Base-by-base conservation (phyloP, 1,140 invertebrate genomes). In the Drosophila leontia region DNA sequence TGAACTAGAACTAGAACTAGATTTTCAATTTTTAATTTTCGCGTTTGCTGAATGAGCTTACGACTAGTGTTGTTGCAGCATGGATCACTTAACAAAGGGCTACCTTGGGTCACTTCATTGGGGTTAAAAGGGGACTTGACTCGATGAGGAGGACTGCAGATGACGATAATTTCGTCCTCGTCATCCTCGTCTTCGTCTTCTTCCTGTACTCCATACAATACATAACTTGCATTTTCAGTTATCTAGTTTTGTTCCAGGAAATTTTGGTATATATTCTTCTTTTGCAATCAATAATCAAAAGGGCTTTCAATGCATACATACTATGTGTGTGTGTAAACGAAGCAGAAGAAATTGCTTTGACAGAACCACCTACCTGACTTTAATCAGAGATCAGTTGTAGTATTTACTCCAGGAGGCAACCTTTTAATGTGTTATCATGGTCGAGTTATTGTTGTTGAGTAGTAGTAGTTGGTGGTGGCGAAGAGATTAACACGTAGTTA, bases 341-440 rank as follows among this genome's bases (percentile, higher is more conserved):
- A 48, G 44, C 48, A 23, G 2, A 23, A 23, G 23, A 23, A 50
- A 51, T 78, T 81, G 13, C 44, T 69, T 63, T 62, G 44, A 59
- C 23, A 41, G 51, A 51, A 60, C 37, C 65, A 86, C 90, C 75
- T 86, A 91, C 90, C 91, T 91, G 85, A 71, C 86, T 92, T 92
- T 80, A 85, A 81, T 92, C 80, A 92, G 84, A 81, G 81, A 92
- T 92, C 91, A 92, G 91, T 92, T 92, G 91, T 91, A 91, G 91
- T 91, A 92, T 80, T 92, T 92, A 80, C 90, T 92, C 91, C 91
- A 92, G 91, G 91, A 92, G 91, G 91, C 92, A 91, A 92, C 91
- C 91, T 92, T 92, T 92, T 81, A 71, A 37, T 68, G 53, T 75
- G 78, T 75, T 53, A 56, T 56, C 2, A 56, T 39, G 39, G 53